Evolutionary conservation across 2,113 vertebrate genomes (phyloP).

Genomic region (Gobius niger): DNA sequence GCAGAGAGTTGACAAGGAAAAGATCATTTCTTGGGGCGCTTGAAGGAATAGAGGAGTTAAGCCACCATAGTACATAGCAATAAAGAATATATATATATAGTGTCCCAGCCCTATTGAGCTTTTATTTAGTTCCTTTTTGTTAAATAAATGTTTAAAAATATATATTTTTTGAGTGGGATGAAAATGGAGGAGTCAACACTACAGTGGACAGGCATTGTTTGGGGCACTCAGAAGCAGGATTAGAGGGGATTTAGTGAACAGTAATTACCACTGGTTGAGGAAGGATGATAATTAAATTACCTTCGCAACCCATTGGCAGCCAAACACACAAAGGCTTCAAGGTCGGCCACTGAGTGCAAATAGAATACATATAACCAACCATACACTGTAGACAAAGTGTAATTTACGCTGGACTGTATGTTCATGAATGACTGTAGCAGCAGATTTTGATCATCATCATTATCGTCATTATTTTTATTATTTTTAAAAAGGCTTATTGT

Average conservation of each 20-base stretch:
- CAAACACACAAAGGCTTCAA: slow-evolving; percentile 40
- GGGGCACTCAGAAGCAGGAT: slow-evolving; percentile 64
- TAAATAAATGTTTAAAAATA: neutral
- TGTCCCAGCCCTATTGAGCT: neutral
- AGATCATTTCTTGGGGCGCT: too few relatives aligned
- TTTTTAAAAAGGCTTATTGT: too few relatives aligned
- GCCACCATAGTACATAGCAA: too few relatives aligned
- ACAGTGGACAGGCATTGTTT: slow-evolving; percentile 38
- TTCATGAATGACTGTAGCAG: too few relatives aligned
- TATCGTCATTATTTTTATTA: too few relatives aligned
- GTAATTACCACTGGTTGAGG: slow-evolving; percentile 68
- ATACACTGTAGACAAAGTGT: neutral
- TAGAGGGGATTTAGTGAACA: slow-evolving; percentile 74
- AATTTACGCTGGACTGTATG: neutral
- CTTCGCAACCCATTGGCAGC: slow-evolving; percentile 58
- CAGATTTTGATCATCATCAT: too few relatives aligned
- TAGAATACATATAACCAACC: neutral
- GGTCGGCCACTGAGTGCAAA: slow-evolving; percentile 36
- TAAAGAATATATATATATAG: too few relatives aligned
- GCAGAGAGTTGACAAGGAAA: too few relatives aligned
- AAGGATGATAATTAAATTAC: slow-evolving; percentile 77
- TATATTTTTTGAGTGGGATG: slow-evolving; percentile 25
- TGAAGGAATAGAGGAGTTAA: too few relatives aligned
- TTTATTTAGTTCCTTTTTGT: slow-evolving; percentile 12
- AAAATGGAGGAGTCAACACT: slow-evolving; percentile 35